Base-by-base conservation (phyloP, 2,113 vertebrate genomes). In the Aplodontia rufa region DNA sequence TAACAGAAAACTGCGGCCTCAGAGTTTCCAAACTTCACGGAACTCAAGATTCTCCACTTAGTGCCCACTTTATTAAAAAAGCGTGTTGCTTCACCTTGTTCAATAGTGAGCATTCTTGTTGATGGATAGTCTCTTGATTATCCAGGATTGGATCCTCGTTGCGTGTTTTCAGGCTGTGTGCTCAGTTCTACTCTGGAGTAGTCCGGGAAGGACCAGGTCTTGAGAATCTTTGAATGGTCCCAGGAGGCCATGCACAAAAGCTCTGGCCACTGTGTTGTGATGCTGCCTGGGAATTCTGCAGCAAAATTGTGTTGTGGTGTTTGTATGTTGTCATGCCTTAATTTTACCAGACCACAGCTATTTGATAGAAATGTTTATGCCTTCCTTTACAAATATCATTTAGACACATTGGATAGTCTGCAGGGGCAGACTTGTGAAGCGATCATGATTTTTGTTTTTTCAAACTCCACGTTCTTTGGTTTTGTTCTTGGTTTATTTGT, bases 401-500 rank as follows among this genome's bases (percentile, higher is more conserved):
- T 6, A 37, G 62, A 64, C 30, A 19, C 32, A 10, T n/a, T 90
- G 49, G 37, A 85, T 28, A 87, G 11, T 79, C 88, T 68, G 16
- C 49, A 45, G 79, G n/a, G 55, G 40, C 32, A 96, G 20, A 79
- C 69, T 0, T n/a, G n/a, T 62, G 75, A 83, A 92, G 90, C 42
- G 45, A 14, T 37, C 84, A 20, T 64, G 9, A 47, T 78, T 94
- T 95, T 95, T 91, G 40, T 96, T 42, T 94, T 90, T 97, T 62
- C 35, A 88, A 69, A 91, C 68, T 84, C 20, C 1, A 0, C 11
- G 62, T 76, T 87, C 32, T 35, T 28, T 32, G 13, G 1, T 74
- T 74, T 91, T 87, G 53, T 71, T 96, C 42, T 66, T 95, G 62
- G 42, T 90, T 74, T 71, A 28, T 89, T 97, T 96, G 16, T 86